Base-by-base conservation (phyloP, 37 sponge, comb jelly and placozoan genomes). In the Halichondria panicea region DNA sequence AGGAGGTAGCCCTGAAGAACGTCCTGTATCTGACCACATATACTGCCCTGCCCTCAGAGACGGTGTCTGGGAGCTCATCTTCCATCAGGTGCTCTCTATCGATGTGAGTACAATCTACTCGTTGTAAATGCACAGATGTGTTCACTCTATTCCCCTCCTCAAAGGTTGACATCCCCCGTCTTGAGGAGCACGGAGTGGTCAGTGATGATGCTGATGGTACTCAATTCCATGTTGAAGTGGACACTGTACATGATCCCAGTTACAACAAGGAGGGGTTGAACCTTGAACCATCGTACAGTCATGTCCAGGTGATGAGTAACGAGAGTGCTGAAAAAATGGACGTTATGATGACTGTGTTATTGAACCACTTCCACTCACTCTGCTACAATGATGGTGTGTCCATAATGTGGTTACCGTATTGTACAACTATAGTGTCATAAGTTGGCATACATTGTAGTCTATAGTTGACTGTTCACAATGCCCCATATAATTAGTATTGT, bases 281-380 rank as follows among this genome's bases (percentile, higher is more conserved):
- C 35, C 72, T 81, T 5, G 63, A 21, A n/a, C 40, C 40, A 13
- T 22, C 13, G 22, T 67, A 68, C 57, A 48, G 77, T 72, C 43
- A 45, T 24, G 46, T 15, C 4, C 66, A 61, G 34, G 41, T 76
- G 45, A 90, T 90, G 86, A 28, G 9, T 30, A 90, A 81, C 31
- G 68, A 71, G 40, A 55, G 31, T 43, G 88, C 88, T 68, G 88
- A 91, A 7, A 91, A 82, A 33, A 55, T 91, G 32, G 92, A 91
- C 63, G 43, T 87, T 13, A 66, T 83, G 61, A 91, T 91, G 92
- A 45, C 45, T 0, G 58, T 87, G 8, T 48, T 75, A 30, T 78
- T 73, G 18, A 55, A 83, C 36, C 50, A 83, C 68, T 31, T 91
- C 40, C 59, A 74, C 57, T 43, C 37, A 34, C 27, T 63, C 31